Percentiles rank a stretch among this genome's conserved stretches.
Conservation (phyloP, 2,888 invertebrate genomes). For the Plebejus anna region DNA sequence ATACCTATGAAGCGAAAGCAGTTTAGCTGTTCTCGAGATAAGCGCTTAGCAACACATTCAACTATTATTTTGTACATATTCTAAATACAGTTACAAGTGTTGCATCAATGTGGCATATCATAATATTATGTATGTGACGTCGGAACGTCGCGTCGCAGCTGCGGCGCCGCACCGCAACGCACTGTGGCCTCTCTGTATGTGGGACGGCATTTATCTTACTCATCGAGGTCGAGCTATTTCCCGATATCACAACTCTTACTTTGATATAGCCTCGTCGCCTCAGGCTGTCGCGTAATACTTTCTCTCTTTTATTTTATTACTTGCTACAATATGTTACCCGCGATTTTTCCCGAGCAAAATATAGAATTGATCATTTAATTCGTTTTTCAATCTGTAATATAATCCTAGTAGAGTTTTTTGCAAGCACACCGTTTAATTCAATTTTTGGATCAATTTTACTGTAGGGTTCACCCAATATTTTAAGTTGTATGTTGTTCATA, state of each 20-base stretch:
- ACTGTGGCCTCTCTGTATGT: background rate
- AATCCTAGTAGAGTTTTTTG: too few species aligned
- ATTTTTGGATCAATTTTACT: background rate
- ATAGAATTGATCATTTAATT: background rate
- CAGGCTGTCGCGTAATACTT: constrained; percentile 12
- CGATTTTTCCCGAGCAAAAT: background rate
- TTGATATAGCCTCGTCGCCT: constrained; percentile 23
- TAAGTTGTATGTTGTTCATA: background rate
- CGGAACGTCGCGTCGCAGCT: background rate
- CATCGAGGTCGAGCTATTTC: constrained; percentile 30
- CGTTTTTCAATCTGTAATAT: background rate
- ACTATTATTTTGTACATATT: too few species aligned
- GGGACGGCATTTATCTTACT: constrained; percentile 30
- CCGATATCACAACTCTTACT: constrained; percentile 21
- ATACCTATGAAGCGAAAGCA: too few species aligned
- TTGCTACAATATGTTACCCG: background rate
- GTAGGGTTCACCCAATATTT: background rate
- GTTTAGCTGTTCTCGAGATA: too few species aligned
- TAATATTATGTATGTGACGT: too few species aligned
- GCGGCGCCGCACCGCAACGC: background rate
- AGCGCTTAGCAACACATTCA: too few species aligned
- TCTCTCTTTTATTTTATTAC: constrained; percentile 17
- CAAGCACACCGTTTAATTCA: background rate
- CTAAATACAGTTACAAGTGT: too few species aligned
- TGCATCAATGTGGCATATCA: too few species aligned